These are phyloP conservation scores for Coracopsis vasa DNA, from an alignment of 2,113 vertebrate species.

Conservation along the genomic window DNA sequence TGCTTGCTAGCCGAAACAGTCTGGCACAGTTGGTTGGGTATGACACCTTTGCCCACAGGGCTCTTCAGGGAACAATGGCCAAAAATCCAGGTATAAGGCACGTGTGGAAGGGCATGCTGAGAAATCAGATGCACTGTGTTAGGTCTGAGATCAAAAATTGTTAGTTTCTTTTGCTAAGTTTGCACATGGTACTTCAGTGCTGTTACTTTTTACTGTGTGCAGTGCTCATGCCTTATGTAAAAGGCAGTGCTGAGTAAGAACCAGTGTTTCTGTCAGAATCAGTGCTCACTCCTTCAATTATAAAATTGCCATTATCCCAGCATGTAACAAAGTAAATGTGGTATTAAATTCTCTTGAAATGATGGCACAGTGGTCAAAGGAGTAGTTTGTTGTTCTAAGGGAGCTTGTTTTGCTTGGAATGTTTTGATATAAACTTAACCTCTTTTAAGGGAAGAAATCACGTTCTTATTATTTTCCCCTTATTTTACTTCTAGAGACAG, in stretches of 20 bases:
- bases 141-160: background rate
- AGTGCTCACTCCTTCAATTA: background rate
- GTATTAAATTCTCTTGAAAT: background rate
- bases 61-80: slow-evolving; percentile 93
- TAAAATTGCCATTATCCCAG: background rate
- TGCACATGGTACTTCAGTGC: background rate
- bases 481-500: slow-evolving; percentile 81
- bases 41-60: slow-evolving; percentile 87
- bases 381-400: background rate
- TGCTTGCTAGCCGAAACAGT: slow-evolving; percentile 84
- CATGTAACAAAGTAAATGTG: background rate
- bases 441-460: background rate
- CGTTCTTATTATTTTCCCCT: background rate
- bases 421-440: background rate
- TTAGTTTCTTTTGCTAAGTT: background rate
- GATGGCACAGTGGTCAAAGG: background rate
- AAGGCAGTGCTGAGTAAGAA: background rate
- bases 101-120: background rate
- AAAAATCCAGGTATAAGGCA: slow-evolving; percentile 85
- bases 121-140: background rate
- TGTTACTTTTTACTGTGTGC: background rate
- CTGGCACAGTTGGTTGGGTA: slow-evolving; percentile 92
- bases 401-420: background rate
- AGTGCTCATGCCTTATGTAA: background rate
- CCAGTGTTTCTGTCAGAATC: background rate